Conservation (phyloP, 1,140 invertebrate species). For the Mylabris phalerata region DNA sequence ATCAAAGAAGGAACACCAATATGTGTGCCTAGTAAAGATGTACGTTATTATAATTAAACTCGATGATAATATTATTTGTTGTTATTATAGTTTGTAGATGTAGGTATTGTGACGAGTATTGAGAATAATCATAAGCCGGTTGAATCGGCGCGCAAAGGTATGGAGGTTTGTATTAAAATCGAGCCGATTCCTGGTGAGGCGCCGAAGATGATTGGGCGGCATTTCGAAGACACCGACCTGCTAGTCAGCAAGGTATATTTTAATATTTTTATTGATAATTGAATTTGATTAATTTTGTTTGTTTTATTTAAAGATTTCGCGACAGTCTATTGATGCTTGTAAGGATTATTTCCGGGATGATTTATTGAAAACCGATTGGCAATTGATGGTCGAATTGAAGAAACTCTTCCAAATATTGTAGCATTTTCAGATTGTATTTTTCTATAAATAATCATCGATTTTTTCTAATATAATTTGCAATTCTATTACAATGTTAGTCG, state of each 20-base stretch:
- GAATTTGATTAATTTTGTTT: slow-evolving; percentile 2
- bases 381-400: slow-evolving; percentile 96
- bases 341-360: slow-evolving; percentile 99
- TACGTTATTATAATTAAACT: slow-evolving; percentile 42
- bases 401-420: slow-evolving; percentile 95
- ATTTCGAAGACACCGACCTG: slow-evolving; percentile 95
- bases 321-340: slow-evolving; percentile 97
- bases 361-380: slow-evolving; percentile 93
- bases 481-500: not conserved
- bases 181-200: slow-evolving; percentile 92
- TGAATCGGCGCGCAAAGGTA: slow-evolving; percentile 88
- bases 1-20: slow-evolving; percentile 94
- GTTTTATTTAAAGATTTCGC: slow-evolving; percentile 76
- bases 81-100: slow-evolving; percentile 76
- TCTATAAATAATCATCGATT: slow-evolving; percentile 8
- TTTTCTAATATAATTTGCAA: not conserved
- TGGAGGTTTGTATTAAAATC: slow-evolving; percentile 98
- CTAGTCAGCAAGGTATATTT: slow-evolving; percentile 84
- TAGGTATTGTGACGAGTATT: slow-evolving; percentile 92
- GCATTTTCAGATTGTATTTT: slow-evolving; percentile 7
- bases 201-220: slow-evolving; percentile 96
- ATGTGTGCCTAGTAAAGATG: slow-evolving; percentile 93
- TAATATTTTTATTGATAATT: not conserved
- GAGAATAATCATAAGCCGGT: slow-evolving; percentile 87
- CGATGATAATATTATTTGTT: slow-evolving; percentile 16